Evolutionary conservation across 2,888 invertebrate genomes (phyloP), one percentile per base, ranked within the genome.

Genomic region (Theretra japonica): DNA sequence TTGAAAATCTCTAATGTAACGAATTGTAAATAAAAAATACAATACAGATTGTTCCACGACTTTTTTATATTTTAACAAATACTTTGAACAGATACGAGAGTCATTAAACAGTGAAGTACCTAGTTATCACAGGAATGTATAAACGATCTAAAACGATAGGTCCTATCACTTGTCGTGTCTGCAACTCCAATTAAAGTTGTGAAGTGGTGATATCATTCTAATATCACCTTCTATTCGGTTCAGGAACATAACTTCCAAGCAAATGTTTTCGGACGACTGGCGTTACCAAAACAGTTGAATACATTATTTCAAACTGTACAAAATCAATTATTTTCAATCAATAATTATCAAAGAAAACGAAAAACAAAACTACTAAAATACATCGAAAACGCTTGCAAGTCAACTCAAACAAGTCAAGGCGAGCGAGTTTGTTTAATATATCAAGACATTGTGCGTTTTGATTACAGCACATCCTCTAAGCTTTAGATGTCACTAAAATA

Each of bases 401-500:
- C n/a, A n/a, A n/a, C n/a, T n/a, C n/a, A n/a, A 53, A n/a, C 53
- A 53, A 53, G n/a, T n/a, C 53, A n/a, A 17, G 53, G 53, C n/a
- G 7, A 53, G 53, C 53, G 1, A 53, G 53, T 53, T n/a, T 53
- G 41, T 41, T 41, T 41, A 41, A 41, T 53, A 53, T 53, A 53
- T 53, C 19, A 53, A n/a, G 53, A 65, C 48, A 21, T 4, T 60
- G 30, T 30, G 7, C 60, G 23, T 41, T 65, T 41, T 41, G 62
- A 65, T 65, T 65, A 65, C 41, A 4, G 41, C 62, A 62, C 62
- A 65, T 65, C 62, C 62, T 65, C 41, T 33, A 48, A 41, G 65
- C 65, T 48, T 65, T 62, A 33, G 65, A 65, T 25, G 65, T 48
- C 65, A 65, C 65, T 65, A 65, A 65, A 65, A 65, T 65, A 65